phyloP scores from a whole-genome alignment of 2,113 vertebrate species.

The Nanger granti region DNA sequence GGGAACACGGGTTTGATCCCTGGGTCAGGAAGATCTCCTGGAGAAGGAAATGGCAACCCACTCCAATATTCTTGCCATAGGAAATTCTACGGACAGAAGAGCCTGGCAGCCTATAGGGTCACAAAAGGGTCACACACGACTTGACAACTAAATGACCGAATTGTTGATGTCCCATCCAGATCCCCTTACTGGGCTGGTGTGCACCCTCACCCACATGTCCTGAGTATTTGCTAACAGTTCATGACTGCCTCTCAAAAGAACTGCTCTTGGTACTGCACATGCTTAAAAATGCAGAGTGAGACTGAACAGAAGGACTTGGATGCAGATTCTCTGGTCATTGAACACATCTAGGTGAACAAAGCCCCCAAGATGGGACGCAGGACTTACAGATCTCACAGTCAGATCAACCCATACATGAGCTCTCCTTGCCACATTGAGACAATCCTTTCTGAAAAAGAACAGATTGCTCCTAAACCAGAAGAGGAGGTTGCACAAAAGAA shows the following conservation, averaged over 20 bases:
- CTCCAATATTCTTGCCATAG: not conserved
- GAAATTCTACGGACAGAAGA: not conserved
- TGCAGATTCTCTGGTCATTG: not conserved
- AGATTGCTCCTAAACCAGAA: not conserved
- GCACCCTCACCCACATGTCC: not conserved
- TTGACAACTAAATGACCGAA: not conserved
- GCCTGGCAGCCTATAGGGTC: not conserved
- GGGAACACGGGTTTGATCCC: not conserved
- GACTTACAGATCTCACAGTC: not conserved
- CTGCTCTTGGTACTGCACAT: not conserved
- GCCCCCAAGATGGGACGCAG: not conserved
- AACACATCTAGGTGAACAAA: not conserved
- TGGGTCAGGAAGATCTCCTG: not conserved
- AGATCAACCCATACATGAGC: not conserved
- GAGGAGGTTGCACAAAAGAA: not conserved
- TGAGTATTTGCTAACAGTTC: not conserved
- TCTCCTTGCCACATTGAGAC: not conserved
- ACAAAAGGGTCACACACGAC: fast-evolving
- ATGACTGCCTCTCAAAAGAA: not conserved
- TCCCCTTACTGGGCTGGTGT: fast-evolving
- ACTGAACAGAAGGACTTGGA: not conserved
- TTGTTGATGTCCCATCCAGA: fast-evolving
- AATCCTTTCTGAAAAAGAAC: not conserved
- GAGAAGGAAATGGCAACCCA: not conserved
- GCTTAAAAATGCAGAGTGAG: not conserved